Evolutionary conservation across 37 sponge, comb jelly and placozoan species (phyloP), one percentile per base, ranked within the genome.

Genomic region (Amphimedon queenslandica): DNA sequence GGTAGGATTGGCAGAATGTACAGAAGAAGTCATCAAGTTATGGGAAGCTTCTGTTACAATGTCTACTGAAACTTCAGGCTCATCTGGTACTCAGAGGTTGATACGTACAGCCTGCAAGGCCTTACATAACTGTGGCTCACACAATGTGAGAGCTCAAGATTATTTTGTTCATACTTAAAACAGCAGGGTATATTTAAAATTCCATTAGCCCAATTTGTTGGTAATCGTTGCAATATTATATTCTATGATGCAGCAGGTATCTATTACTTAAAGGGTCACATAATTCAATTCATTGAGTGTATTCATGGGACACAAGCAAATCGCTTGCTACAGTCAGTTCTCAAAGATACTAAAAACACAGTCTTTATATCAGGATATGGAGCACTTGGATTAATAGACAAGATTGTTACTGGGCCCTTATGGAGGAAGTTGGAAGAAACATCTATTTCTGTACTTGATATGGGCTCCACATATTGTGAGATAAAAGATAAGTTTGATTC

Each of bases 61-160:
- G 23, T 4, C 3, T 3, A 27, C n/a, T 36, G 43, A 40, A 8
- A 5, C 71, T 43, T 39, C 51, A 36, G 30, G 51, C 2, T 40
- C 43, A 20, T 63, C 73, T 36, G 78, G 74, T 20, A 78, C 79
- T 8, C 53, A 70, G 36, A 64, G 85, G 56, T 42, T 84, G 5
- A 42, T 83, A 1, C 38, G 84, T 2, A 83, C 77, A 21, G 77
- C 79, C 2, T 84, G 85, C 55, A 84, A 84, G 40, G 78, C 85
- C 35, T 71, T 84, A 28, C 85, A 84, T 5, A 24, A 77, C 30
- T 21, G 63, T 20, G 78, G 85, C 1, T 69, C 69, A 29, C 69
- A 84, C 73, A 84, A 72, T 42, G 40, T 40, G 79, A 79, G 5
- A 23, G 61, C 20, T 57, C 38, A 6, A n/a, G 18, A 2, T 29